Base-by-base conservation (phyloP, 2,797 vertebrate genomes). In the Sebastes dallii region DNA sequence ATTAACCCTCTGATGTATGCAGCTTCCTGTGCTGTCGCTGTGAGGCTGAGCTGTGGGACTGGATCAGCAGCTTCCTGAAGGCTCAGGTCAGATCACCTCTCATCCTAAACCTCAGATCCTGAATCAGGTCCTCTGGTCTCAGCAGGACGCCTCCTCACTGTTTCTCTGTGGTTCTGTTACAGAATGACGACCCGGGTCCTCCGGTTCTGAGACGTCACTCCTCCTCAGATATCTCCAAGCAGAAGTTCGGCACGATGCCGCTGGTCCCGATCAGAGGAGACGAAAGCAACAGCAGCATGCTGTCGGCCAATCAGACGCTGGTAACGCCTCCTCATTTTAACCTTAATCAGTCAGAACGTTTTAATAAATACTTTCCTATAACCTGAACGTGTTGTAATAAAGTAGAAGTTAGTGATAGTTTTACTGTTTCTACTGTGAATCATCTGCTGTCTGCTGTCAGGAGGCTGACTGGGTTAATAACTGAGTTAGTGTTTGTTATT, bases 211-310 rank as follows among this genome's bases (percentile, higher is more conserved):
- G 98, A 14, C 97, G 97, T 0, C 97, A 94, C 88, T 99, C 97
- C 14, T 97, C 98, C 62, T 97, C 98, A 0, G 97, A 99, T 81
- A 95, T 99, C 2, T 95, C 96, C 81, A 98, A 97, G 93, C 98
- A 99, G 94, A 99, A 97, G 93, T 99, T 99, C 0, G 97, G 98
- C 75, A 99, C 98, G 0, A 99, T 99, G 98, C 98, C 98, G 0
- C 93, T 99, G 69, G 96, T 99, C 77, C 97, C 98, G 1, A 97
- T 99, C 88, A 95, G 96, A 1, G 98, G 98, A 75, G 96, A 98
- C 81, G 97, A 98, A 91, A 98, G 97, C 4, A 97, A 98, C 32
- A 91, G 95, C 88, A 97, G 95, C 86, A 97, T 99, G 95, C 95
- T 99, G 54, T 97, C 97, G 0, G 98, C 98, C 92, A 99, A 99